These are phyloP conservation scores for Oenanthe melanoleuca DNA, from an alignment of 2,113 vertebrate genomes.

Conservation along the genomic window DNA sequence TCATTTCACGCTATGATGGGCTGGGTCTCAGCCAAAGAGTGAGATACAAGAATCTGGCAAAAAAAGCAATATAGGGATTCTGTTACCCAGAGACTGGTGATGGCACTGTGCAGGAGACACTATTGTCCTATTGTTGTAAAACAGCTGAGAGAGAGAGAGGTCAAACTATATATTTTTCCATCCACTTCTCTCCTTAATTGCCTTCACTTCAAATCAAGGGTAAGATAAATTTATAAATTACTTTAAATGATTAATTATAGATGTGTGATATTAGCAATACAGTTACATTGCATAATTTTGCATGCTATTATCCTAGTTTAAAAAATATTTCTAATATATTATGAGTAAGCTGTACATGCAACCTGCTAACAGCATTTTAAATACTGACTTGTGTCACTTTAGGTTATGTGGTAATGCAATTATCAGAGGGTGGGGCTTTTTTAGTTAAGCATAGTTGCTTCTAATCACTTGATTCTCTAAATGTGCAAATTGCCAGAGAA, in stretches of 20 bases:
- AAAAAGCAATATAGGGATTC: conserved; percentile 72
- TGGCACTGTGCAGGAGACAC: conserved; percentile 67
- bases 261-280: conserved; percentile 64
- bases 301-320: conserved; percentile 62
- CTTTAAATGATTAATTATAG: conserved; percentile 76
- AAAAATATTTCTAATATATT: conserved; percentile 60
- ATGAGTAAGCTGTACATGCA: conserved; percentile 38
- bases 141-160: conserved; percentile 67
- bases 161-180: conserved; percentile 69
- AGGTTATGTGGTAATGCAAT: conserved; percentile 47
- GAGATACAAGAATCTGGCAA: conserved; percentile 73
- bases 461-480: background rate
- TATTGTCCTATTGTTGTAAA: conserved; percentile 69
- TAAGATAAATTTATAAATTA: conserved; percentile 79
- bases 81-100: conserved; percentile 68
- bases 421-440: conserved; percentile 32
- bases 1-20: conserved; percentile 78
- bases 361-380: conserved; percentile 22
- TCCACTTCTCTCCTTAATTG: conserved; percentile 73
- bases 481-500: conserved; percentile 44
- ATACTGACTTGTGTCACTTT: conserved; percentile 39
- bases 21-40: conserved; percentile 75
- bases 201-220: conserved; percentile 80
- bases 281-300: conserved; percentile 70
- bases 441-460: conserved; percentile 39